Conservation (phyloP, 2,113 vertebrate species). For the Nesogale talazaci region DNA sequence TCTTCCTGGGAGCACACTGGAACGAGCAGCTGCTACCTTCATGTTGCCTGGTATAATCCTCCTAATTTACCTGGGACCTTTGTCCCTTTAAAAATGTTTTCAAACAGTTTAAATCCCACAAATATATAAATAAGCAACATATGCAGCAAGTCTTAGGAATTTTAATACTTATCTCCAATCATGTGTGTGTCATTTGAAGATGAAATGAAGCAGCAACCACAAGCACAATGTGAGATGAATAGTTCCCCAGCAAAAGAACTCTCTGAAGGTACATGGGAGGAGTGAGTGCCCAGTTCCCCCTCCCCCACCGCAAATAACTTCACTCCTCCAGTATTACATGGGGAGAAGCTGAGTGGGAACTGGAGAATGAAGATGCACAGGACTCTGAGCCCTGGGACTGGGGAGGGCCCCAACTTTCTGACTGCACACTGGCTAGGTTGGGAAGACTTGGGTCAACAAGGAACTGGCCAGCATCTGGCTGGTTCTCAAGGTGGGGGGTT, state of each 20-base stretch:
- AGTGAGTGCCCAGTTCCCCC: too few relatives aligned
- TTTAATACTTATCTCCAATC: not conserved
- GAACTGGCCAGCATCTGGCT: too few relatives aligned
- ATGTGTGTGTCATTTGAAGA: not conserved
- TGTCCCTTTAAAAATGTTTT: not conserved
- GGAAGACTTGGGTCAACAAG: too few relatives aligned
- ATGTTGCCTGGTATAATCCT: not conserved
- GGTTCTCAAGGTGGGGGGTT: too few relatives aligned
- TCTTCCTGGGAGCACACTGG: too few relatives aligned
- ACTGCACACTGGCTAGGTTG: too few relatives aligned
- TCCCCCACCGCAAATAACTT: too few relatives aligned
- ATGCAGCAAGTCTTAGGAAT: not conserved
- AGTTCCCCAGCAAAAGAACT: not conserved
- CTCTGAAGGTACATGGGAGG: not conserved
- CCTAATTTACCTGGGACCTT: not conserved
- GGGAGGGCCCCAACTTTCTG: too few relatives aligned
- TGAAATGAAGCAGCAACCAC: not conserved
- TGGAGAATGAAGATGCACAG: too few relatives aligned
- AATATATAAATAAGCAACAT: not conserved
- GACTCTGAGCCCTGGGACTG: too few relatives aligned
- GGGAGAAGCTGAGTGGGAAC: too few relatives aligned
- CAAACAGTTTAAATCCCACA: not conserved
- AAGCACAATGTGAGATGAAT: not conserved
- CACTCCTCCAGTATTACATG: too few relatives aligned
- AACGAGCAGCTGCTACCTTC: not conserved